phyloP scores from a whole-genome alignment of 1,140 invertebrate species.

The Heliothis virescens region DNA sequence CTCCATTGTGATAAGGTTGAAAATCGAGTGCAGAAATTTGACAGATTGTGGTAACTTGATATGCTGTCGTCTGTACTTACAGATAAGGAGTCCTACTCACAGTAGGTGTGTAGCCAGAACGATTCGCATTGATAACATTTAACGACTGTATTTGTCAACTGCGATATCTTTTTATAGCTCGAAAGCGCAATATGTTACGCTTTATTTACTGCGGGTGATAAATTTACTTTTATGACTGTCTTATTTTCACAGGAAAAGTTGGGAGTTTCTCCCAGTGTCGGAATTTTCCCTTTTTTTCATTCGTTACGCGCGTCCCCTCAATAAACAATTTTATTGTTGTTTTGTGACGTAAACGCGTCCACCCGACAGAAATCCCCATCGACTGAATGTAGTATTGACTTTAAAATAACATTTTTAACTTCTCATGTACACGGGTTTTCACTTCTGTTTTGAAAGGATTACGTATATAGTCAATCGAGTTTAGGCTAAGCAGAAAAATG shows the following conservation, averaged over 20 bases:
- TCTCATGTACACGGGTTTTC: conserved; percentile 1
- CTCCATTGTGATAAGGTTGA: too few relatives aligned
- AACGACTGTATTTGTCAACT: conserved; percentile 47
- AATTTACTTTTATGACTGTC: conserved; percentile 77
- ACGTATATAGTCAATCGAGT: too few relatives aligned
- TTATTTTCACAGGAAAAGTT: conserved; percentile 70
- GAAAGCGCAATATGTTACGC: conserved; percentile 71
- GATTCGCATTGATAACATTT: conserved; percentile 49
- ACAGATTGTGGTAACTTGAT: too few relatives aligned
- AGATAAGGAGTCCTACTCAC: too few relatives aligned
- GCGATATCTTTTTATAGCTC: conserved; percentile 62
- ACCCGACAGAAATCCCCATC: conserved; percentile 38
- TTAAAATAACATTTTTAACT: conserved; percentile 24
- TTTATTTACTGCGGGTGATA: conserved; percentile 76
- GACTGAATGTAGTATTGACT: conserved; percentile 9
- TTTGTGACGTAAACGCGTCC: conserved; percentile 47
- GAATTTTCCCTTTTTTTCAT: conserved; percentile 67
- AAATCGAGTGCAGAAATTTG: too few relatives aligned
- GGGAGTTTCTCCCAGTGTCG: conserved; percentile 51
- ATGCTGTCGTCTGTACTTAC: too few relatives aligned
- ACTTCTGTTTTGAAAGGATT: neutral
- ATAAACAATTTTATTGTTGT: conserved; percentile 75
- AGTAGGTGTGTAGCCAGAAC: neutral
- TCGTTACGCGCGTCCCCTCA: conserved; percentile 55
- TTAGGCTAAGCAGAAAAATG: too few relatives aligned